Conservation (phyloP, 53 echinoderm and acorn worm species). For the Echinarachnius parma region DNA sequence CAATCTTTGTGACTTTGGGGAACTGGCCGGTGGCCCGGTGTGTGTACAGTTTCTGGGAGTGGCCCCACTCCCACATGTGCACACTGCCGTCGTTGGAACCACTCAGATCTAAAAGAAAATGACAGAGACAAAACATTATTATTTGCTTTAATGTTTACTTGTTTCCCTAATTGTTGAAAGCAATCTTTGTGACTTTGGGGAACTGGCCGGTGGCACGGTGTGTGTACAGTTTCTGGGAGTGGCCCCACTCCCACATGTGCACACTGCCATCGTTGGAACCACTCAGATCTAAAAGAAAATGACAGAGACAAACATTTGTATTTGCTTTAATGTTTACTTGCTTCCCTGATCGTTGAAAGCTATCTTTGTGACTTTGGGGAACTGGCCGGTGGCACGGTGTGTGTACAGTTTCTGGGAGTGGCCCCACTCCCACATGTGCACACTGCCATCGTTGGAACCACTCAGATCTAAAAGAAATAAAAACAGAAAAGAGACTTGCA, state of each 20-base stretch:
- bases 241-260: slow-evolving; percentile 98
- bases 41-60: slow-evolving; percentile 69
- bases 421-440: slow-evolving; percentile 99
- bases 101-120: slow-evolving; percentile 65
- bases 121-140: not conserved
- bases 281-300: slow-evolving; percentile 65
- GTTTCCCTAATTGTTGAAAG: slow-evolving; percentile 92
- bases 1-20: slow-evolving; percentile 89
- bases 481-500: not conserved
- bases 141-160: slow-evolving; percentile 42
- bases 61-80: slow-evolving; percentile 98
- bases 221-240: slow-evolving; percentile 69
- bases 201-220: slow-evolving; percentile 83
- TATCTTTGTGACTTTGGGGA: slow-evolving; percentile 91
- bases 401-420: slow-evolving; percentile 70
- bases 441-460: slow-evolving; percentile 94
- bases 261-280: slow-evolving; percentile 96
- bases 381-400: slow-evolving; percentile 80
- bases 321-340: slow-evolving; percentile 42
- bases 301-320: not conserved
- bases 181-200: slow-evolving; percentile 89
- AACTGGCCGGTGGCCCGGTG: slow-evolving; percentile 83
- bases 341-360: slow-evolving; percentile 93
- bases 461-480: slow-evolving; percentile 62
- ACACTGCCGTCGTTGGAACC: slow-evolving; percentile 96